phyloP scores from a whole-genome alignment of 2,113 vertebrate genomes.

The Eclectus roratus region DNA sequence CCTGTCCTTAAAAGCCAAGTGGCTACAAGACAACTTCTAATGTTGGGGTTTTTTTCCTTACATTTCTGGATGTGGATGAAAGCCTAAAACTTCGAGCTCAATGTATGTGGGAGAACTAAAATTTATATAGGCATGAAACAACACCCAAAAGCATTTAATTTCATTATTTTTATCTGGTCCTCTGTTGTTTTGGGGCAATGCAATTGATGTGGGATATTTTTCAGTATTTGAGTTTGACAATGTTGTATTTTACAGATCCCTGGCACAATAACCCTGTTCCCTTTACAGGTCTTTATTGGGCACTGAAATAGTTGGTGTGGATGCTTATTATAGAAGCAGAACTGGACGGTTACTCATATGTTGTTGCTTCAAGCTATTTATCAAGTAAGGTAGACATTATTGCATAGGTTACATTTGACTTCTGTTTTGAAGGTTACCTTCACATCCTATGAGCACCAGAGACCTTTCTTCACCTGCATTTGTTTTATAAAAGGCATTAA shows the following conservation, averaged over 20 bases:
- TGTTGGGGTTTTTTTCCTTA: not conserved
- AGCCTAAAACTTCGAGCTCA: not conserved
- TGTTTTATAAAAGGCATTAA: not conserved
- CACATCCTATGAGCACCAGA: not conserved
- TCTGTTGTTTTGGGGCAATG: not conserved
- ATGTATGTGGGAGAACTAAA: not conserved
- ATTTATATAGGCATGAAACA: not conserved
- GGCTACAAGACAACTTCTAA: not conserved
- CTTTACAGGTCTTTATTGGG: not conserved
- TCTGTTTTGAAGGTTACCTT: slow-evolving; percentile 1
- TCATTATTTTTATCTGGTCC: not conserved
- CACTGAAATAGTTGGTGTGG: not conserved
- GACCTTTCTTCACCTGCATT: not conserved
- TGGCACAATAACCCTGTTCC: not conserved
- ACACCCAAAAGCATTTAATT: not conserved
- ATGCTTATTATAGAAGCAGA: not conserved
- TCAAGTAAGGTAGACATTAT: not conserved
- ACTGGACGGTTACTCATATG: not conserved
- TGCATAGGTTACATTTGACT: not conserved
- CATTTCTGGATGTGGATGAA: not conserved
- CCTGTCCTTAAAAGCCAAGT: not conserved
- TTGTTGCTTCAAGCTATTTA: not conserved
- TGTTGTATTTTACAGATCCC: not conserved
- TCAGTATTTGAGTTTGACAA: not conserved
- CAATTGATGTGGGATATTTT: not conserved